A percentile compares a stretch with the other conserved stretches of the same genome.
Conservation (phyloP, 2,888 invertebrate genomes). For the Chaitophorus viminalis region DNA sequence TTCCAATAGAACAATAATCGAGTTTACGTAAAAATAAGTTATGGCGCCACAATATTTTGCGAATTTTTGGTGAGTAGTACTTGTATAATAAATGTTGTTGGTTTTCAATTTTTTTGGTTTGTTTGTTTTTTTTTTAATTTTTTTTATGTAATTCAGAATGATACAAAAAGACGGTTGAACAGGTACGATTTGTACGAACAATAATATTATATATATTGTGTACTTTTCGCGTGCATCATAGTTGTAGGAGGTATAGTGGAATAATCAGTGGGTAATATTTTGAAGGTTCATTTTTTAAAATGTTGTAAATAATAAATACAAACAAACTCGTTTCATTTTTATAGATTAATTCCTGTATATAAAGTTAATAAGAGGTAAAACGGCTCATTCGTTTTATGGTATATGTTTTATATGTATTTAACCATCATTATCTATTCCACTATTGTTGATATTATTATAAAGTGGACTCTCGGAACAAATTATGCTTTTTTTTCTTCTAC, state of each 20-base stretch:
- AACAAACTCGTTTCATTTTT: background rate
- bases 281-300: background rate
- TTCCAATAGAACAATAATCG: background rate
- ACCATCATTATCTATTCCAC: background rate
- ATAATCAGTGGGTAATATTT: background rate
- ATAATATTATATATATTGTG: background rate
- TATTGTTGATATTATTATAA: background rate
- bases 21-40: background rate
- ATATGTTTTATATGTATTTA: no score
- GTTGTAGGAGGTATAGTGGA: background rate
- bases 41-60: background rate
- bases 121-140: no score
- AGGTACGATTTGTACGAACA: background rate
- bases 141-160: no score
- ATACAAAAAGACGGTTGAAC: background rate
- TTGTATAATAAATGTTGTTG: no score
- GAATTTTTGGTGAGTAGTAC: background rate
- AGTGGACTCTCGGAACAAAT: background rate
- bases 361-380: background rate
- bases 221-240: background rate
- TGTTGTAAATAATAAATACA: background rate
- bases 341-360: background rate
- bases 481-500: background rate
- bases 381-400: background rate
- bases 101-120: no score